Evolutionary conservation across 2,797 vertebrate species (phyloP), one percentile per base, ranked within the genome.

Genomic region (Kryptolebias ocellatus): DNA sequence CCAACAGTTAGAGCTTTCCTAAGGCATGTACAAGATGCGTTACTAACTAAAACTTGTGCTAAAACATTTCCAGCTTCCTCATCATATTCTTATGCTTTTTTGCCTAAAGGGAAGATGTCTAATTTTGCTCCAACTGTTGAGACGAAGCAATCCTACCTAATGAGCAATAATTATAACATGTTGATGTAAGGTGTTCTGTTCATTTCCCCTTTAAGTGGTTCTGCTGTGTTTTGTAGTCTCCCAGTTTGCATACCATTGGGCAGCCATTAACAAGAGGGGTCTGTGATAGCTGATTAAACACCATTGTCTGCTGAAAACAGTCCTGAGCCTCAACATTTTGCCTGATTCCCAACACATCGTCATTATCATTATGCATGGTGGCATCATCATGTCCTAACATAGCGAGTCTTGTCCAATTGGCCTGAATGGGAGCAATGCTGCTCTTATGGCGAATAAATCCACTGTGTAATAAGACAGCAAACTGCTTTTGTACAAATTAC

Each of bases 291-390:
- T 72, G 62, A 78, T 79, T 69, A 79, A 81, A 80, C 73, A 57
- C 79, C 75, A 75, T 84, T 87, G 88, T 91, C 91, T 90, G 91
- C 87, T 91, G 86, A 80, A 85, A 75, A 83, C 62, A 84, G 87
- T 92, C 75, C 79, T 65, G 57, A 80, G 65, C 78, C 74, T 81
- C 83, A 87, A 76, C 53, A 84, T 89, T 86, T 89, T 89, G 87
- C 83, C 66, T 90, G 84, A 80, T 64, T 62, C 74, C 74, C 63
- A 69, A 80, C 78, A 88, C 79, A 60, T 85, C 88, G 83, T 87
- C 83, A 83, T 68, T 86, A 74, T 75, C 80, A 76, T 90, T 73
- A 74, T 87, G 89, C 87, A 90, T 91, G 89, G 70, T 84, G 76
- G 70, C 51, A 65, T 79, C 78, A 85, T 85, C 74, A 79, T 83